Conservation (phyloP, 2,113 vertebrate species). For the Gadus macrocephalus region DNA sequence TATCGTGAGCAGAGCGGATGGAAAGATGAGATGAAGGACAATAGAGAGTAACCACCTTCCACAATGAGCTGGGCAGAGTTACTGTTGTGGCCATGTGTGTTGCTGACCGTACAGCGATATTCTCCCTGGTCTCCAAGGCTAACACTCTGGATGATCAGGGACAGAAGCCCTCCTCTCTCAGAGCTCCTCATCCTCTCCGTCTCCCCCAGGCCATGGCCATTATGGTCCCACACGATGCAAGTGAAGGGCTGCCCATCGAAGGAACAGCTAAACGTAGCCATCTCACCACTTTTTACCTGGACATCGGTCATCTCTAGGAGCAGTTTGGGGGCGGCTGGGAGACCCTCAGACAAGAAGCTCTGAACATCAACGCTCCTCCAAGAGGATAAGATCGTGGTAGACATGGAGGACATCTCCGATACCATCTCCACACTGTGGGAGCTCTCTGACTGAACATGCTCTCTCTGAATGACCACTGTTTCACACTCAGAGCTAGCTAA, state of each 20-base stretch:
- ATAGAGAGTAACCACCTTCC: conserved; percentile 83
- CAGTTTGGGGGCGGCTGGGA: conserved; percentile 61
- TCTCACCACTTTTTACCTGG: conserved; percentile 69
- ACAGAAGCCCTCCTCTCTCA: conserved; percentile 68
- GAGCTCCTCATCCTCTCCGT: conserved; percentile 74
- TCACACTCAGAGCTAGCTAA: conserved; percentile 79
- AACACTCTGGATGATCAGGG: conserved; percentile 73
- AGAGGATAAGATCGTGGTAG: conserved; percentile 44
- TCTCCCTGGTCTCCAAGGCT: conserved; percentile 76
- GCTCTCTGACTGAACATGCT: conserved; percentile 62
- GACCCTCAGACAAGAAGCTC: conserved; percentile 13
- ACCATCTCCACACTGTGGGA: conserved; percentile 71
- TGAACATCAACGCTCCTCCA: conserved; percentile 49
- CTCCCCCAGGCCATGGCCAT: conserved; percentile 67
- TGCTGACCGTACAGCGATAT: conserved; percentile 79
- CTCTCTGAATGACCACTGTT: conserved; percentile 71
- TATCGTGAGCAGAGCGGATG: conserved; percentile 57
- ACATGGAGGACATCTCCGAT: conserved; percentile 68
- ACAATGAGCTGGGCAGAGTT: conserved; percentile 80
- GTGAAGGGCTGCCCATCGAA: conserved; percentile 75
- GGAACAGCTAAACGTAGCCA: conserved; percentile 78
- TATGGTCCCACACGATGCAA: conserved; percentile 74
- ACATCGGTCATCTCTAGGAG: conserved; percentile 76
- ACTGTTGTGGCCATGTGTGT: conserved; percentile 72
- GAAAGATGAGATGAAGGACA: conserved; percentile 56